These are phyloP conservation scores for Megalopta genalis DNA, from an alignment of 1,140 invertebrate genomes.

Conservation along the genomic window DNA sequence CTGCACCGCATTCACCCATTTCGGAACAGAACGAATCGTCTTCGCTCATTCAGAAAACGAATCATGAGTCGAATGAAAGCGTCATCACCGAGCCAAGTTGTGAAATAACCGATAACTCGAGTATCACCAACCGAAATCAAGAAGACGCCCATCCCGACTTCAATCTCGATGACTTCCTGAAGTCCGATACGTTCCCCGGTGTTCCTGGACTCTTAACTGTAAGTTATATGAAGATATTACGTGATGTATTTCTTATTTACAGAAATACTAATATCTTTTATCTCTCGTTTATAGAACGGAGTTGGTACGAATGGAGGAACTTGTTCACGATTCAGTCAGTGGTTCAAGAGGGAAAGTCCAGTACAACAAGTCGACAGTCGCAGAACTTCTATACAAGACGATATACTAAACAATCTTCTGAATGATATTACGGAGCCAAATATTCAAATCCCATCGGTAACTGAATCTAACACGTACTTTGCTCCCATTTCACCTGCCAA, in stretches of 20 bases:
- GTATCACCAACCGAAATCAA: constrained; percentile 52
- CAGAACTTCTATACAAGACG: constrained; percentile 84
- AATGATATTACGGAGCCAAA: constrained; percentile 82
- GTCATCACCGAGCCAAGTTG: constrained; percentile 59
- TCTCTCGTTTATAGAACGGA: constrained; percentile 79
- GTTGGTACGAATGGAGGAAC: constrained; percentile 79
- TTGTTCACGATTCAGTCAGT: constrained; percentile 84
- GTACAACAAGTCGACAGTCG: constrained; percentile 79
- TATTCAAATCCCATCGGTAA: constrained; percentile 79
- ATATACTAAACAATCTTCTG: constrained; percentile 83
- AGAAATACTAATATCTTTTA: not conserved
- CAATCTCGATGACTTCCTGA: constrained; percentile 87
- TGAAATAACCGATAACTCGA: constrained; percentile 56
- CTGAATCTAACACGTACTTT: constrained; percentile 82
- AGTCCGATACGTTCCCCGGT: constrained; percentile 83
- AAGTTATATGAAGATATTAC: constrained; percentile 57
- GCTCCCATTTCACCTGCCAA: constrained; percentile 84
- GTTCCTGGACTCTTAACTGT: constrained; percentile 83
- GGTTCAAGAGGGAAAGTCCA: constrained; percentile 84
- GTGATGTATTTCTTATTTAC: not conserved
- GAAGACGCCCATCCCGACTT: constrained; percentile 80
- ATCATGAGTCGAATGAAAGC: constrained; percentile 57
- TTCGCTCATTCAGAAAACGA: constrained; percentile 56
- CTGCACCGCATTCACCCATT: constrained; percentile 74
- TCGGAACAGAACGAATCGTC: constrained; percentile 70